Conservation (phyloP, 2,797 vertebrate genomes). For the Rhynchonycteris naso region DNA sequence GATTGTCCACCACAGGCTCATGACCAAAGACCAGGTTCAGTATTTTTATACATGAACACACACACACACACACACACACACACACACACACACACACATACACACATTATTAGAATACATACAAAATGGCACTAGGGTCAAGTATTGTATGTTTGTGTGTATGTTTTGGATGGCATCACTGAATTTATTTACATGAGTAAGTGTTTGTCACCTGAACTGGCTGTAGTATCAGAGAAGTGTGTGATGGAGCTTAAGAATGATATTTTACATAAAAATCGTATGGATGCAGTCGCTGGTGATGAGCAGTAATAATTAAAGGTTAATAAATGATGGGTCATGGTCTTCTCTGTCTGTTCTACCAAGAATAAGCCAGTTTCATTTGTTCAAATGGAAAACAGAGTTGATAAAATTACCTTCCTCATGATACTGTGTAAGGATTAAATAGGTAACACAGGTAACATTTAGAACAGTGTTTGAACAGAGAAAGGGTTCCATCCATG, state of each 20-base stretch:
- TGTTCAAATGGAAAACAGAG: neutral
- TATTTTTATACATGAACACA: neutral
- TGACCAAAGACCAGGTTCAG: neutral
- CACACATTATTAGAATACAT: neutral
- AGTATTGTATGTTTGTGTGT: neutral
- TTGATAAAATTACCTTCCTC: neutral
- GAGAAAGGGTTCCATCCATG: accelerated
- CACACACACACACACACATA: neutral
- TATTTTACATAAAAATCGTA: neutral
- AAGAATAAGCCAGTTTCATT: neutral
- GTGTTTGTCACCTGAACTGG: neutral
- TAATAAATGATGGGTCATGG: neutral
- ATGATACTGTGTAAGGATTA: neutral
- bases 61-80: neutral
- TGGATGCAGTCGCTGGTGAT: too few relatives aligned
- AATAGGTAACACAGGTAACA: neutral
- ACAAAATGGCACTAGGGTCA: neutral
- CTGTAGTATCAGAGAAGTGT: neutral
- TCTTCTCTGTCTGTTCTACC: neutral
- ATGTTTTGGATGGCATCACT: neutral
- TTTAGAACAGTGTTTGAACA: neutral
- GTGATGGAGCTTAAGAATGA: neutral
- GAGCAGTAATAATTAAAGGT: neutral
- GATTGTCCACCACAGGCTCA: accelerated
- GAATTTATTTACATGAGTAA: neutral